Conservation (phyloP, 2,888 invertebrate genomes). For the Idaea aversata region DNA sequence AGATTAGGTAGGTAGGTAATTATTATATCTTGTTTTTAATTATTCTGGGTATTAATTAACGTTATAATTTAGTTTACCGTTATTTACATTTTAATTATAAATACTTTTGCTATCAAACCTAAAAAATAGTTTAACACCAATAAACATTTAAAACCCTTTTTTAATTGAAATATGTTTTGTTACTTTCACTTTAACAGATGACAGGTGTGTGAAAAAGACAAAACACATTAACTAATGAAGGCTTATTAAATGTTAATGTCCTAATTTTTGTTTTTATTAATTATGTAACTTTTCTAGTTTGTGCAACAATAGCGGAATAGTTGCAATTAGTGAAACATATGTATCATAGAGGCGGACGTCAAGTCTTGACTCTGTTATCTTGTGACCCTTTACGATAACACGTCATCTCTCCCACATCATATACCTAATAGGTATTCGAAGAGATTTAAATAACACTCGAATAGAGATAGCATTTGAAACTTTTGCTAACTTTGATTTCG, state of each 20-base stretch:
- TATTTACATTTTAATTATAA: not conserved
- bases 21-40: not conserved
- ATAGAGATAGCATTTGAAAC: not conserved
- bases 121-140: not conserved
- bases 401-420: not conserved
- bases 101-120: not conserved
- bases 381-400: constrained; percentile 44
- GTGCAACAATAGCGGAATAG: constrained; percentile 3
- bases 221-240: too few species aligned
- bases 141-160: not conserved
- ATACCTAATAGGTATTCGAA: not conserved
- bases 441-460: not conserved
- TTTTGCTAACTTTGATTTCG: too few species aligned
- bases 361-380: constrained; percentile 53
- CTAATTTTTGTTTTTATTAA: too few species aligned
- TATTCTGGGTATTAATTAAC: not conserved
- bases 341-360: constrained; percentile 38
- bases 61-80: not conserved
- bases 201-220: too few species aligned
- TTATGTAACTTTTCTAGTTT: not conserved
- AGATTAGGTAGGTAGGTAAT: not conserved
- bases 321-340: constrained; percentile 30
- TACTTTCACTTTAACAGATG: too few species aligned
- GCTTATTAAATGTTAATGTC: too few species aligned
- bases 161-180: too few species aligned